Evolutionary conservation across 1,140 invertebrate species (phyloP).

Genomic region (Ladona fulva): DNA sequence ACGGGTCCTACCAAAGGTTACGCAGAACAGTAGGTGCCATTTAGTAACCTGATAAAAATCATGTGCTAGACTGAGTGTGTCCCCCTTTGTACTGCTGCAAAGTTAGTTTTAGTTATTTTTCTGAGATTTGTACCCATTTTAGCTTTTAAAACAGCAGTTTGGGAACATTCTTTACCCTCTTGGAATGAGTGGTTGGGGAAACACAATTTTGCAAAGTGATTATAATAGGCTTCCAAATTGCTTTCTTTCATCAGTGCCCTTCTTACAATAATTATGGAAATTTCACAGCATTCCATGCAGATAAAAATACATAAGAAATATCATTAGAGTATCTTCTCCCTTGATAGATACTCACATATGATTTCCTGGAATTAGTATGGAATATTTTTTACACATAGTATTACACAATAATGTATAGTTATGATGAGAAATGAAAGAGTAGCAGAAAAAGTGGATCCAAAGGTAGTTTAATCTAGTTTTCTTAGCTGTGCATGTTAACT

Average conservation of each 20-base stretch:
- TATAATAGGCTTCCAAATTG: not conserved
- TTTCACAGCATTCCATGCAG: not conserved
- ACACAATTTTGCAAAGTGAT: not conserved
- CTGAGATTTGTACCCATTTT: not conserved
- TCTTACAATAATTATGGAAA: not conserved
- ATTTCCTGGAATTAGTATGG: no score
- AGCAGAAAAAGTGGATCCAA: no score
- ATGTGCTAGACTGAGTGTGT: not conserved
- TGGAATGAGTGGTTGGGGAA: not conserved
- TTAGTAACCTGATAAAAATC: slow-evolving; percentile 2
- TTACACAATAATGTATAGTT: no score
- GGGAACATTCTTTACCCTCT: not conserved
- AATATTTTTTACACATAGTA: no score
- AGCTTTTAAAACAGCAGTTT: not conserved
- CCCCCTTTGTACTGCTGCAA: not conserved
- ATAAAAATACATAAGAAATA: not conserved
- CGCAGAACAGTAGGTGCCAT: slow-evolving; percentile 14
- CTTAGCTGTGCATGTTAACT: not conserved
- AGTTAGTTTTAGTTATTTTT: not conserved
- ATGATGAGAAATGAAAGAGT: no score
- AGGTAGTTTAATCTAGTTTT: not conserved
- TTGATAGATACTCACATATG: no score
- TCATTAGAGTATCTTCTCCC: not conserved
- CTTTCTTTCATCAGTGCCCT: not conserved
- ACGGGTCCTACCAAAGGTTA: slow-evolving; percentile 6